Percentiles rank a stretch among this genome's conserved stretches.
These are phyloP conservation scores for Glossosoma conforme DNA, from an alignment of 1,140 invertebrate species.

Conservation along the genomic window DNA sequence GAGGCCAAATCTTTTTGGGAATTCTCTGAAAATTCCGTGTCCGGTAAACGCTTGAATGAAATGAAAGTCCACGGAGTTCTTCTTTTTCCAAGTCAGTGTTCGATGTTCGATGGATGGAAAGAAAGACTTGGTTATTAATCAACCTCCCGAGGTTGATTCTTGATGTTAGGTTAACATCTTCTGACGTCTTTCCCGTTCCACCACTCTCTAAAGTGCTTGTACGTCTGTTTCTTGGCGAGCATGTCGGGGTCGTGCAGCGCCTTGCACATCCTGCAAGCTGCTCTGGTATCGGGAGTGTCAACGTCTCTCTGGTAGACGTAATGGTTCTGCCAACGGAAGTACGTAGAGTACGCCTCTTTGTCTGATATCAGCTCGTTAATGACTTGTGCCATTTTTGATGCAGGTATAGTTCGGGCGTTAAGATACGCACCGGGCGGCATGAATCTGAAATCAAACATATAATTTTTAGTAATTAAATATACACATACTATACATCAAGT, in stretches of 20 bases:
- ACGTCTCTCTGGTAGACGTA: constrained; percentile 20
- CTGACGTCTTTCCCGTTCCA: constrained; percentile 21
- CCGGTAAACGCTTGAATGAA: too few species aligned
- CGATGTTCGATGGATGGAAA: too few species aligned
- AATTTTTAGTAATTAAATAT: too few species aligned
- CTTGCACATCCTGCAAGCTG: constrained; percentile 20
- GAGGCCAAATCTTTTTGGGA: too few species aligned
- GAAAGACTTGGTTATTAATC: too few species aligned
- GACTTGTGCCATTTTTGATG: constrained; percentile 6
- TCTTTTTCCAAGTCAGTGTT: too few species aligned
- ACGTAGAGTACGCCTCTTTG: constrained; percentile 13
- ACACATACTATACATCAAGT: too few species aligned
- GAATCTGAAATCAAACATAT: constrained; percentile 10
- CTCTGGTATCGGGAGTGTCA: constrained; percentile 12
- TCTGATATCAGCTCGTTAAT: constrained; percentile 7
- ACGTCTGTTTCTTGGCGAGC: constrained; percentile 1
- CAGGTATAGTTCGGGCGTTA: constrained; percentile 3
- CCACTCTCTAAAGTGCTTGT: constrained; percentile 12
- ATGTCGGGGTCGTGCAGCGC: constrained; percentile 14
- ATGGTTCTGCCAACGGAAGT: constrained; percentile 20
- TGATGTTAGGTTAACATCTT: too few species aligned
- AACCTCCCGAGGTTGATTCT: too few species aligned
- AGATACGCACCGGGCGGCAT: constrained; percentile 18
- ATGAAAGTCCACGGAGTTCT: too few species aligned
- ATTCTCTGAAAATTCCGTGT: too few species aligned